Evolutionary conservation across 2,113 vertebrate species (phyloP), one percentile per base, ranked within the genome.

Genomic region (Clarias macrocephalus): DNA sequence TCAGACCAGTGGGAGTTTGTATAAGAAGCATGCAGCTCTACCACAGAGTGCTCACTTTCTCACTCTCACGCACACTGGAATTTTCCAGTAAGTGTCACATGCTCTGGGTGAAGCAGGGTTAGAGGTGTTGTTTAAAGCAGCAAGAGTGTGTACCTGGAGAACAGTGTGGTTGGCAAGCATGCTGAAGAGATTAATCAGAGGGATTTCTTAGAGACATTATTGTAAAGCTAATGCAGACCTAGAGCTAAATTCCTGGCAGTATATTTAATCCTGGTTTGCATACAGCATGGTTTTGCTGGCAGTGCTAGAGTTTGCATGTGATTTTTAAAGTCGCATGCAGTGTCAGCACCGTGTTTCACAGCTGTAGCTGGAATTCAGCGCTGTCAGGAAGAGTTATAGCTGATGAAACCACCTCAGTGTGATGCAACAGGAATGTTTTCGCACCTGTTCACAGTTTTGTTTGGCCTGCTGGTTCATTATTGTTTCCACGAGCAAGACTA

Each of bases 51-150:
- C 25, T 72, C 73, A 10, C 21, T 56, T 77, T 48, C 5, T 21
- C 60, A 70, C 37, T 30, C 62, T 76, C 52, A 85, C 42, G 37
- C 33, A 42, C 30, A 30, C 28, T 79, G 79, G 86, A 86, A 88
- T 73, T 89, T 89, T 90, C 84, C 89, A 86, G 75, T 68, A 33
- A 13, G 56, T 52, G 70, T 87, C 11, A 9, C 33, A 82, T 54
- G 65, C 30, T n/a, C 30, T 66, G 75, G 85, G 81, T 72, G 84
- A 75, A 89, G 86, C 83, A 19, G 48, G n/a, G 33, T 23, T 30
- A n/a, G 59, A 30, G 21, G 70, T 87, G 57, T 65, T 89, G 79
- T 86, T 56, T 21, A 30, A 33, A 15, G 57, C 30, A 28, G 33
- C 54, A 23, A 28, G 80, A 86, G 48, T 65, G 13, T 60, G 48